Evolutionary conservation across 2,888 invertebrate genomes (phyloP), one percentile per base, ranked within the genome.

Genomic region (Andrena chrysosceles): DNA sequence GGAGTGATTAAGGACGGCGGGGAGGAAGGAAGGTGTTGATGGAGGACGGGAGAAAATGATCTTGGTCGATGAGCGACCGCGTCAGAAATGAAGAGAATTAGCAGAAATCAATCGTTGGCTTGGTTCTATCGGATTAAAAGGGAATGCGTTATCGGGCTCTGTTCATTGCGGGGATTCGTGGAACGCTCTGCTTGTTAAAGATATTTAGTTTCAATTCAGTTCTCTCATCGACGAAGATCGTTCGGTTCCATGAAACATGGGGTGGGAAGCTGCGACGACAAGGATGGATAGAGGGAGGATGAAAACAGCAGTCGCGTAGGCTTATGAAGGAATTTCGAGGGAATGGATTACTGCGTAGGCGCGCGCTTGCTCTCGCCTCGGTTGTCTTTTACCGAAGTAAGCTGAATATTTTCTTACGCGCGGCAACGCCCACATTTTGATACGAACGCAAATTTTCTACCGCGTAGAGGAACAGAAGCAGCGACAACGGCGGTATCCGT

Each of bases 381-480:
- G 88, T 89, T 70, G 69, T 56, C 86, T 84, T 80, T 86, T 75
- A 84, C 85, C 78, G 77, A 80, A 73, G 66, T 35, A 42, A 42
- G 83, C 80, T 71, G 77, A 86, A 64, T 79, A 83, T 85, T 91
- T 91, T 89, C 88, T 88, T 89, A 89, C 87, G 85, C 87, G 87
- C 90, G 89, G 84, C 86, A 84, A 89, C 88, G 85, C 81, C 81
- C 77, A 91, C 87, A 91, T 93, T 93, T 93, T 93, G 91, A 93
- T 93, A 93, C 91, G 89, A 92, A 91, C 88, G 89, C 90, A 91
- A 91, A 91, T 93, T 93, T 93, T 93, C 91, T 93, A 93, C 90
- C 91, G 81, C 85, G 83, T 87, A 88, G 81, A 81, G 69, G 79
- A 71, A 48, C 26, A 69, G 70, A 73, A 35, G 76, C 77, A 67